These are phyloP conservation scores for Dicaeum eximium DNA, from an alignment of 2,113 vertebrate genomes.

Conservation along the genomic window DNA sequence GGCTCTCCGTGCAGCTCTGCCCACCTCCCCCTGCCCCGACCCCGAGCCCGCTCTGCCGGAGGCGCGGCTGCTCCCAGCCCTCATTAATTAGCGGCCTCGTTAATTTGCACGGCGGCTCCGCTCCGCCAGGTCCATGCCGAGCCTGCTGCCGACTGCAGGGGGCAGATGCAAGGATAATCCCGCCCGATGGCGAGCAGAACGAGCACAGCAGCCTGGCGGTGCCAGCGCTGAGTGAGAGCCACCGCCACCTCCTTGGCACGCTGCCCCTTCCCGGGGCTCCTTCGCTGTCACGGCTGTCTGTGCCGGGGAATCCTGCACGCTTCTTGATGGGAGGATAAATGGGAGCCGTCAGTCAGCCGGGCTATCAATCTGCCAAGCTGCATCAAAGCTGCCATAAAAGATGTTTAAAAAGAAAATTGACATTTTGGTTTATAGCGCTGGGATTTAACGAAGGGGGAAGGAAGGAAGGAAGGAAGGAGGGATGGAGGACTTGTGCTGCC, in stretches of 20 bases:
- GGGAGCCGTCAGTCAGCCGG: not conserved
- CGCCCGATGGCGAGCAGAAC: not conserved
- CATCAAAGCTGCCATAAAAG: slow-evolving; percentile 45
- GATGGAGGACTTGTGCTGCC: not conserved
- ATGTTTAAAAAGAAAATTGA: slow-evolving; percentile 59
- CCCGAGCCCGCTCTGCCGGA: not conserved
- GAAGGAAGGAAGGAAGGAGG: not conserved
- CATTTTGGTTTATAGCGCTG: slow-evolving; percentile 24
- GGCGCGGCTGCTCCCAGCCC: not conserved
- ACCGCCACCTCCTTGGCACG: not conserved
- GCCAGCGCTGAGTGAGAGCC: not conserved
- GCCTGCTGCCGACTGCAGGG: not conserved
- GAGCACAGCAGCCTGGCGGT: not conserved
- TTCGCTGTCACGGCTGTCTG: not conserved
- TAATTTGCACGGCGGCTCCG: not conserved
- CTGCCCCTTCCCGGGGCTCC: not conserved
- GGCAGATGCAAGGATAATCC: rapidly evolving
- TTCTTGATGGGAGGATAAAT: not conserved
- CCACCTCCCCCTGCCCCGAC: not conserved
- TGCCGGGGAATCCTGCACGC: not conserved
- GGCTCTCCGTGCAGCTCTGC: not conserved
- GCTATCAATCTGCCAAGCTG: slow-evolving; percentile 37
- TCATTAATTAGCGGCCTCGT: not conserved
- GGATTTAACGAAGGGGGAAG: not conserved
- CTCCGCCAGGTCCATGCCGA: not conserved